Percentiles rank a stretch among this genome's conserved stretches.
Conservation (phyloP, 2,797 vertebrate species). For the Propithecus deckenii region DNA sequence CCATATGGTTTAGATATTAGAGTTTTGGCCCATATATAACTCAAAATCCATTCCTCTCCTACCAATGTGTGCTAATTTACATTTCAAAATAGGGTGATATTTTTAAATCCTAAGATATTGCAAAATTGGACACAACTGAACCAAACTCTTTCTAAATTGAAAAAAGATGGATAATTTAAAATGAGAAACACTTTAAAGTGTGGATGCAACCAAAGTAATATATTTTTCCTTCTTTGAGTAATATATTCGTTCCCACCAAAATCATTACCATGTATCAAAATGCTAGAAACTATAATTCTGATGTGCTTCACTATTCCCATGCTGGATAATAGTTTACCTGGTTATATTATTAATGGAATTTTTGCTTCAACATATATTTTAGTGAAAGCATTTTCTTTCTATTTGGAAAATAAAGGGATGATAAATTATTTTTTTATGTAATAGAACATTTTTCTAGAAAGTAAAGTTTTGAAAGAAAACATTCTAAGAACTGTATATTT, state of each 20-base stretch:
- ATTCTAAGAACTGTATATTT: background rate
- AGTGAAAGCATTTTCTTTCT: background rate
- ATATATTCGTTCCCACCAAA: constrained; percentile 58
- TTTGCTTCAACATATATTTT: constrained; percentile 16
- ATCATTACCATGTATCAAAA: constrained; percentile 65
- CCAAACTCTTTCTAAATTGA: constrained; percentile 65
- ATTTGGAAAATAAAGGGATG: constrained; percentile 24
- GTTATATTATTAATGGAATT: background rate
- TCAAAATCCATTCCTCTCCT: constrained; percentile 52
- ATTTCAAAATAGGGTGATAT: constrained; percentile 71
- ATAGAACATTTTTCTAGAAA: constrained; percentile 31
- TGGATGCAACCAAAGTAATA: constrained; percentile 56
- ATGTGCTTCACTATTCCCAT: background rate
- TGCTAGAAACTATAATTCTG: constrained; percentile 68
- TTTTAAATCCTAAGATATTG: constrained; percentile 69
- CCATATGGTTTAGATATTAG: constrained; percentile 71
- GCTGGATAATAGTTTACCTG: constrained; percentile 53
- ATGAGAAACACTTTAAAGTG: constrained; percentile 59
- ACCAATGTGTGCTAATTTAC: constrained; percentile 65
- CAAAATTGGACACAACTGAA: constrained; percentile 55
- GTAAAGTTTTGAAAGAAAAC: constrained; percentile 45
- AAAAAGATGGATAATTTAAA: constrained; percentile 71
- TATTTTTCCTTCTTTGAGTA: constrained; percentile 63
- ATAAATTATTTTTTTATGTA: background rate
- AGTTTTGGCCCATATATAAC: constrained; percentile 61